phyloP scores from a whole-genome alignment of 1,140 invertebrate species.

The Idris sp. region DNA sequence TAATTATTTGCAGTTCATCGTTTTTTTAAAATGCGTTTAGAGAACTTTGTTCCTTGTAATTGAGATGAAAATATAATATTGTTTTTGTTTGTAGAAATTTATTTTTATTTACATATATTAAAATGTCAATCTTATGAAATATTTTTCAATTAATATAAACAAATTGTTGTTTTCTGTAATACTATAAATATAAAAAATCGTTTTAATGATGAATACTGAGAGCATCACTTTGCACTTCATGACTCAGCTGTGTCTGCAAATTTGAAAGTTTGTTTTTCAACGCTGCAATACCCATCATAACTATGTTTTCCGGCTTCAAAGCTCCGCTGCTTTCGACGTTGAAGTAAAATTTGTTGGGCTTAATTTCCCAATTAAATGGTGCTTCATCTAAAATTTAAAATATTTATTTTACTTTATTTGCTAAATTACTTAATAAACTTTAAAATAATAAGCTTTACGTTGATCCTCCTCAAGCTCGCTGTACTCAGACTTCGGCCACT shows the following conservation, averaged over 20 bases:
- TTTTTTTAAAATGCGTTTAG: no score
- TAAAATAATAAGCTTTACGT: conserved; percentile 82
- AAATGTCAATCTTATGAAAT: no score
- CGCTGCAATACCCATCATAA: conserved; percentile 94
- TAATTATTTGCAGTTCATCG: no score
- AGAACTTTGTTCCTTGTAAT: no score
- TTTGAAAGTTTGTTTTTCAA: conserved; percentile 98
- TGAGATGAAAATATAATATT: no score
- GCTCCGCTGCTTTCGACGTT: conserved; percentile 98
- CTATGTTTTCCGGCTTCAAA: conserved; percentile 97
- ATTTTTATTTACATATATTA: no score
- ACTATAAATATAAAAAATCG: no score
- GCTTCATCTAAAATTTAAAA: conserved; percentile 84
- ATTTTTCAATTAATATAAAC: no score
- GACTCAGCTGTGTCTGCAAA: conserved; percentile 93
- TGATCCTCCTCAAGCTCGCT: conserved; percentile 95
- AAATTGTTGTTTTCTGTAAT: no score
- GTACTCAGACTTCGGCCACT: conserved; percentile 99
- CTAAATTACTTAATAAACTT: not conserved
- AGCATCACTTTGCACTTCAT: conserved; percentile 91
- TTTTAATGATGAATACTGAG: conserved; percentile 83
- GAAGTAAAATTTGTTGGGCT: conserved; percentile 98
- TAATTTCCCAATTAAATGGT: conserved; percentile 93
- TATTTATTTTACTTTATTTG: conserved; percentile 2
- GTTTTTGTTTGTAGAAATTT: no score